Percentiles rank a stretch among this genome's conserved stretches.
Conservation (phyloP, 2,113 vertebrate species). For the Meriones unguiculatus region DNA sequence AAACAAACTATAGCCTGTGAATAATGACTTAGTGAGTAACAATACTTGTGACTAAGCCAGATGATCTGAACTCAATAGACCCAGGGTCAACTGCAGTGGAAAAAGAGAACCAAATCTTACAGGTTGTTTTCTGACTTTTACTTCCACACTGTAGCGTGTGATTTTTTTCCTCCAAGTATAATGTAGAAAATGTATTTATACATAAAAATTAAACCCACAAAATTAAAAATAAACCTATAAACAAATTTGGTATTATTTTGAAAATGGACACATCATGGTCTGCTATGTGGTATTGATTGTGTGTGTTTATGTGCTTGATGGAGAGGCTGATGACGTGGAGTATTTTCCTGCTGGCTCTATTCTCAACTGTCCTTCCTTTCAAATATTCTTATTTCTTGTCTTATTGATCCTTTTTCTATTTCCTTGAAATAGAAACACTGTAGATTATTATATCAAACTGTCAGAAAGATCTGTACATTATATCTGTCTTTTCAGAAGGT, state of each 20-base stretch:
- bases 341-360: background rate
- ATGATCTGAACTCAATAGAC: background rate
- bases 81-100: background rate
- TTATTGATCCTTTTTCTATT: slow-evolving; percentile 4
- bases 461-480: background rate
- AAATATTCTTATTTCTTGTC: background rate
- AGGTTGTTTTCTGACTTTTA: background rate
- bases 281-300: background rate
- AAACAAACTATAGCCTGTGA: background rate
- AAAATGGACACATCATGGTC: background rate
- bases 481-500: background rate
- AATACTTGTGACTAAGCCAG: background rate
- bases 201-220: background rate
- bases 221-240: background rate
- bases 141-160: background rate
- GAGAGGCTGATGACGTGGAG: background rate
- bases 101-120: background rate
- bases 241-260: background rate
- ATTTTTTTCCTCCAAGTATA: background rate
- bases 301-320: fast-evolving
- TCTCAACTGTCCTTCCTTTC: background rate
- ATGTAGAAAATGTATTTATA: background rate
- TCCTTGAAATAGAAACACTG: slow-evolving; percentile 26
- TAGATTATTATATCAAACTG: slow-evolving; percentile 25
- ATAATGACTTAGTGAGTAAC: background rate